Conservation (phyloP, 1,140 invertebrate genomes). For the Cyclina sinensis region DNA sequence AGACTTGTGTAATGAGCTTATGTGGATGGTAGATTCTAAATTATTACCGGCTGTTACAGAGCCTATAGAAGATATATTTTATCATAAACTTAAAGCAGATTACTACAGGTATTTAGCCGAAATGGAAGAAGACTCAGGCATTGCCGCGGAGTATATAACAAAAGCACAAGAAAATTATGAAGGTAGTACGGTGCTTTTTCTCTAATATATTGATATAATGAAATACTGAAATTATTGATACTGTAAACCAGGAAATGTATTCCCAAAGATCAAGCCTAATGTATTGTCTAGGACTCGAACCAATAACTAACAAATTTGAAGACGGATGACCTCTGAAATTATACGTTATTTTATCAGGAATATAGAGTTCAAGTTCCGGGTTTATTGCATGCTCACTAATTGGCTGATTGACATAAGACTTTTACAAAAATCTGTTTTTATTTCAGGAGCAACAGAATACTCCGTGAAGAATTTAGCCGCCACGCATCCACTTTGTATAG, state of each 20-base stretch:
- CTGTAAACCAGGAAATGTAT: too few species aligned
- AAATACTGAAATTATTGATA: too few species aligned
- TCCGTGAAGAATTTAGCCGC: constrained; percentile 5
- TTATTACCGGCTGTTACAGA: constrained; percentile 41
- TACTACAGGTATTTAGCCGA: constrained; percentile 99
- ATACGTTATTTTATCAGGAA: too few species aligned
- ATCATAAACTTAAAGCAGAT: constrained; percentile 98
- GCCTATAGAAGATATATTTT: constrained; percentile 97
- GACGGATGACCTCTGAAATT: too few species aligned
- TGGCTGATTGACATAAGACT: too few species aligned
- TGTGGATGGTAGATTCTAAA: constrained; percentile 30
- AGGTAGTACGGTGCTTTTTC: constrained; percentile 10
- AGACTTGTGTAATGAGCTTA: constrained; percentile 30
- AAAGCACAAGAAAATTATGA: constrained; percentile 32
- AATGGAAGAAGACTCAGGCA: constrained; percentile 89
- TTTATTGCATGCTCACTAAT: too few species aligned
- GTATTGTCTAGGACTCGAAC: too few species aligned
- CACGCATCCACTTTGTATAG: constrained; percentile 35
- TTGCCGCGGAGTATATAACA: not conserved
- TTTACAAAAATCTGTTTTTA: too few species aligned
- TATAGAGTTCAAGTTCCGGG: too few species aligned
- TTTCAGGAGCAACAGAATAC: constrained; percentile 47
- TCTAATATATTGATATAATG: too few species aligned
- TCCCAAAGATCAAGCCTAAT: too few species aligned
- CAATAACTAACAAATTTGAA: too few species aligned